Conservation (phyloP, 2,888 invertebrate genomes). For the Lithosia quadra region DNA sequence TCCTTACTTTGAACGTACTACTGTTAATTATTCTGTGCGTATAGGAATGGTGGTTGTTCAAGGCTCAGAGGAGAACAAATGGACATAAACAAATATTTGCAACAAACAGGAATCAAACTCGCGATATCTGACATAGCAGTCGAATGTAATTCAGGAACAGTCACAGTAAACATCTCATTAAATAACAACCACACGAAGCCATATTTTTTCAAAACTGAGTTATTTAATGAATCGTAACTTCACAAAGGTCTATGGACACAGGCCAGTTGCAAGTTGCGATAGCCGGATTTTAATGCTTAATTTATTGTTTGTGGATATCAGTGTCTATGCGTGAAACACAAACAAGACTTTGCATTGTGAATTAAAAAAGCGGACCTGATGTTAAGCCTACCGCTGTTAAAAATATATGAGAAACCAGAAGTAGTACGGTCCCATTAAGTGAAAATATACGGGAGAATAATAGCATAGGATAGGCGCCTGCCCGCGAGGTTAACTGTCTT, state of each 20-base stretch:
- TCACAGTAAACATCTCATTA: too few relatives aligned
- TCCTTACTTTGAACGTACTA: too few relatives aligned
- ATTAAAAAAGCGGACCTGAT: constrained; percentile 27
- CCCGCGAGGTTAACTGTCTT: too few relatives aligned
- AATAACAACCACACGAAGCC: too few relatives aligned
- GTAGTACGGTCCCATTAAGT: neutral
- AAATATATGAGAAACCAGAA: constrained; percentile 19
- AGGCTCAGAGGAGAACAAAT: too few relatives aligned
- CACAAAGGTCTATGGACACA: neutral
- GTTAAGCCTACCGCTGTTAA: constrained; percentile 8
- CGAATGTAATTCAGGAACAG: too few relatives aligned
- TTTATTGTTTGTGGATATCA: constrained; percentile 23
- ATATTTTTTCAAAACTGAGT: constrained; percentile 1
- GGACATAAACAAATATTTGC: too few relatives aligned
- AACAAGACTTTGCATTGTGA: constrained; percentile 21
- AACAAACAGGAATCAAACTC: too few relatives aligned
- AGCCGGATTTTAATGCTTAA: constrained; percentile 13
- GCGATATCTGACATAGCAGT: too few relatives aligned
- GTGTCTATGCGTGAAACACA: constrained; percentile 16
- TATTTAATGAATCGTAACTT: neutral
- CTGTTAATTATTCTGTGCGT: too few relatives aligned
- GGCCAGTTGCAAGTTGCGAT: neutral
- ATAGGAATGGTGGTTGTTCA: too few relatives aligned
- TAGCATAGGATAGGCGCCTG: neutral
- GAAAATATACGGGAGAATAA: neutral